phyloP scores from a whole-genome alignment of 1,140 invertebrate genomes.

The Zelostemma sp. region DNA sequence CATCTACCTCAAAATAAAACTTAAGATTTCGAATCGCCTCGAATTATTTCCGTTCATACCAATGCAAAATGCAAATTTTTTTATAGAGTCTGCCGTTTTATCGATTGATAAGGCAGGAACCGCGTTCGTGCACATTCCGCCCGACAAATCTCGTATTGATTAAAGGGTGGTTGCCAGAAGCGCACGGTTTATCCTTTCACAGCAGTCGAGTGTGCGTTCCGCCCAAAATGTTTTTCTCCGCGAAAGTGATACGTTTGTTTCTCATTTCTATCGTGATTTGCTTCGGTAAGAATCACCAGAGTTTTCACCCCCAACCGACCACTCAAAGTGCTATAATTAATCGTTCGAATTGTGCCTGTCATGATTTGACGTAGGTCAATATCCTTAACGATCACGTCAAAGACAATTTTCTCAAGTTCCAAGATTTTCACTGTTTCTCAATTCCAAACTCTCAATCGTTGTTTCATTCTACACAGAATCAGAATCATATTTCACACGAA shows the following conservation, averaged over 20 bases:
- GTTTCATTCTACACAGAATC: too few relatives aligned
- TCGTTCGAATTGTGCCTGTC: too few relatives aligned
- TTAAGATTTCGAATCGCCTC: too few relatives aligned
- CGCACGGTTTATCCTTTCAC: constrained; percentile 26
- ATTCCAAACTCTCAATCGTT: constrained; percentile 4
- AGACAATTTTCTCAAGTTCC: background rate
- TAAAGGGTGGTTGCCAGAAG: constrained; percentile 31
- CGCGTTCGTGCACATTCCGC: constrained; percentile 15
- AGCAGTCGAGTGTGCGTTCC: constrained; percentile 32
- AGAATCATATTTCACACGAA: too few relatives aligned
- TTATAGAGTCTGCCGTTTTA: constrained; percentile 11
- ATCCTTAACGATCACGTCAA: background rate
- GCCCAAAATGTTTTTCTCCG: constrained; percentile 62
- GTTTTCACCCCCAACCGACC: background rate
- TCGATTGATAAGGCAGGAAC: constrained; percentile 32
- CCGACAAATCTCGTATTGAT: constrained; percentile 37
- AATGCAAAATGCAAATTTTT: too few relatives aligned
- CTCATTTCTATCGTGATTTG: constrained; percentile 60
- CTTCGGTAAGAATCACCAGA: constrained; percentile 52
- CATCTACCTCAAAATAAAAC: too few relatives aligned
- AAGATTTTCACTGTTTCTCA: background rate
- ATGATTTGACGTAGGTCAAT: background rate
- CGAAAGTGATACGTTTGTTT: constrained; percentile 54
- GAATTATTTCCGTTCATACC: too few relatives aligned
- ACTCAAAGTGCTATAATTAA: background rate